Conservation (phyloP, 37 sponge, comb jelly and placozoan species). For the Agelas oroides region DNA sequence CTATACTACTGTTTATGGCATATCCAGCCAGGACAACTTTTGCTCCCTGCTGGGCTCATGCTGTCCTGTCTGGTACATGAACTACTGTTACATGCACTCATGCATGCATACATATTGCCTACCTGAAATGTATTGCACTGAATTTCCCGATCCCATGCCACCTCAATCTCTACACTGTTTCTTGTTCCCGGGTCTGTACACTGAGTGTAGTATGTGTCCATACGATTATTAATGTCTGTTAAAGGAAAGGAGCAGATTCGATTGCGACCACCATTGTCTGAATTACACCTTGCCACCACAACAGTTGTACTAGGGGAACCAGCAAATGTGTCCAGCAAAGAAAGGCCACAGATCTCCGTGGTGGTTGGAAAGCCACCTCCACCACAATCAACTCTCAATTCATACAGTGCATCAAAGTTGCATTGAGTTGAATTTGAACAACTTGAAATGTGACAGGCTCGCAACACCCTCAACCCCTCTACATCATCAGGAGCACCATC, state of each 20-base stretch:
- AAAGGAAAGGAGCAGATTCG: slow-evolving; percentile 9
- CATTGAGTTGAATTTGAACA: background rate
- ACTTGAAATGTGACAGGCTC: slow-evolving; percentile 7
- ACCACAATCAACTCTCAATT: background rate
- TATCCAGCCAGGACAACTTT: no score
- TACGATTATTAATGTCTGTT: background rate
- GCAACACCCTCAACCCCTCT: slow-evolving; percentile 1
- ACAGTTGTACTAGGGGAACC: slow-evolving; percentile 2
- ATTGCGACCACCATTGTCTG: background rate
- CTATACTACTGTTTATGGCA: no score
- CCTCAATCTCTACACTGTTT: no score
- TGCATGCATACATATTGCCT: no score
- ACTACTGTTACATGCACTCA: no score
- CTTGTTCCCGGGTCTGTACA: background rate
- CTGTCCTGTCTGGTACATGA: no score
- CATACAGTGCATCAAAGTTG: slow-evolving; percentile 13
- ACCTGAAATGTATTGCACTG: no score
- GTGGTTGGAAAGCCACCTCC: background rate
- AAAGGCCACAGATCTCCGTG: slow-evolving; percentile 16
- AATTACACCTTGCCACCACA: slow-evolving; percentile 12
- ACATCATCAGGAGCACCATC: background rate
- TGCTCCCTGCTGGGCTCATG: no score
- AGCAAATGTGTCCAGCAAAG: slow-evolving; percentile 36
- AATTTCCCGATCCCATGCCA: no score
- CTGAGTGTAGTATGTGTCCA: slow-evolving; percentile 10